These are phyloP conservation scores for Tetramorium parvispinum DNA, from an alignment of 1,140 invertebrate species.

Conservation along the genomic window DNA sequence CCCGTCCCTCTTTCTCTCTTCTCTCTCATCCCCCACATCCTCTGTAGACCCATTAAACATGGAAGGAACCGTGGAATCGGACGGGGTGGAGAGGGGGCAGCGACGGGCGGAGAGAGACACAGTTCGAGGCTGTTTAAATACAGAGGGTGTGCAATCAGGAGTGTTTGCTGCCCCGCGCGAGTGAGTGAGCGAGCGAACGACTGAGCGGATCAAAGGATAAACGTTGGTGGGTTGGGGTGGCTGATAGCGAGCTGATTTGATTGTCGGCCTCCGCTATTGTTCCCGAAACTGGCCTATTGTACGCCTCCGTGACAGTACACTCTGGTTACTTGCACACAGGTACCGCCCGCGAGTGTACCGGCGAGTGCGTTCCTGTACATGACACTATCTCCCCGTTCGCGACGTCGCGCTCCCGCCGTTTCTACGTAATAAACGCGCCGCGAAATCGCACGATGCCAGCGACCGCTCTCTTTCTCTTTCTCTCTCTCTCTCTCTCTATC, in stretches of 20 bases:
- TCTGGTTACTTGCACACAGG: slow-evolving; percentile 74
- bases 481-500: neutral
- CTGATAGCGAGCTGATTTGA: slow-evolving; percentile 85
- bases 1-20: slow-evolving; percentile 22
- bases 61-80: slow-evolving; percentile 30
- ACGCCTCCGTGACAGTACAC: slow-evolving; percentile 66
- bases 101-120: slow-evolving; percentile 62
- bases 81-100: slow-evolving; percentile 39
- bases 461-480: neutral
- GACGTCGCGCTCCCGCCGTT: slow-evolving; percentile 58
- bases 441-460: slow-evolving; percentile 31
- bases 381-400: slow-evolving; percentile 79
- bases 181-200: slow-evolving; percentile 73
- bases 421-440: slow-evolving; percentile 58
- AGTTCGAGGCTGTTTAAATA: slow-evolving; percentile 84
- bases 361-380: slow-evolving; percentile 70
- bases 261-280: slow-evolving; percentile 85
- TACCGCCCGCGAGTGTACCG: slow-evolving; percentile 46
- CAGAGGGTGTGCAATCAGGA: slow-evolving; percentile 85
- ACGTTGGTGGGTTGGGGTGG: slow-evolving; percentile 77
- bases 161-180: slow-evolving; percentile 82
- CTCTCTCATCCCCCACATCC: slow-evolving; percentile 38
- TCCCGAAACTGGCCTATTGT: slow-evolving; percentile 81
- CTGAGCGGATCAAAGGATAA: slow-evolving; percentile 84
- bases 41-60: slow-evolving; percentile 60